These are phyloP conservation scores for Lemur catta DNA, from an alignment of 2,797 vertebrate species.

Conservation along the genomic window DNA sequence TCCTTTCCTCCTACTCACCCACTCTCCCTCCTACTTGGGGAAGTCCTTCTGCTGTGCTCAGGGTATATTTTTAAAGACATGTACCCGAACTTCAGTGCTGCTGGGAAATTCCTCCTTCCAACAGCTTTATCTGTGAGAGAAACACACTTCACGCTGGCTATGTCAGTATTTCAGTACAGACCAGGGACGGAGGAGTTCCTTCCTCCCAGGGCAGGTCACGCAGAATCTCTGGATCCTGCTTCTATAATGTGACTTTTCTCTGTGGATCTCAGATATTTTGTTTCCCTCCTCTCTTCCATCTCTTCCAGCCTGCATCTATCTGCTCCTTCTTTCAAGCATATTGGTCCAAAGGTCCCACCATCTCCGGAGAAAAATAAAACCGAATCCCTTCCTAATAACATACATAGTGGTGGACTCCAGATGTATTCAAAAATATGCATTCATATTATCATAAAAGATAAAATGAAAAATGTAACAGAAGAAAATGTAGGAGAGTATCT, in stretches of 20 bases:
- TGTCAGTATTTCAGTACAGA: not conserved
- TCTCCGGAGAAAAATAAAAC: not conserved
- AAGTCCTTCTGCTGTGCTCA: conserved; percentile 37
- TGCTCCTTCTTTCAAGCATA: not conserved
- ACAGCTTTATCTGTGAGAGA: not conserved
- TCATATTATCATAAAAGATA: not conserved
- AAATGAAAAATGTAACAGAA: not conserved
- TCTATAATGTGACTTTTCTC: not conserved
- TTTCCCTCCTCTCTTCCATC: not conserved
- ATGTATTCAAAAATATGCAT: not conserved
- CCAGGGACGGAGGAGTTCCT: not conserved
- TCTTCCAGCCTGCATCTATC: not conserved
- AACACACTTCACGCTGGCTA: not conserved
- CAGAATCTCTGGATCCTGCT: not conserved
- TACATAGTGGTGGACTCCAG: not conserved
- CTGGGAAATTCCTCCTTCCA: conserved; percentile 45
- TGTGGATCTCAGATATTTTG: not conserved
- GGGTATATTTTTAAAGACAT: conserved; percentile 39
- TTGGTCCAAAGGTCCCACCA: not conserved
- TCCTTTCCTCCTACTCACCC: not conserved
- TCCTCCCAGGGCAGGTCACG: not conserved
- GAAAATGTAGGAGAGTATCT: not conserved
- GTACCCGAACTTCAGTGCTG: not conserved
- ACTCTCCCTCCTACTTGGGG: not conserved
- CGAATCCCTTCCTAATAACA: not conserved